Evolutionary conservation across 2,888 invertebrate genomes (phyloP).

Genomic region (Eupithecia insigniata): DNA sequence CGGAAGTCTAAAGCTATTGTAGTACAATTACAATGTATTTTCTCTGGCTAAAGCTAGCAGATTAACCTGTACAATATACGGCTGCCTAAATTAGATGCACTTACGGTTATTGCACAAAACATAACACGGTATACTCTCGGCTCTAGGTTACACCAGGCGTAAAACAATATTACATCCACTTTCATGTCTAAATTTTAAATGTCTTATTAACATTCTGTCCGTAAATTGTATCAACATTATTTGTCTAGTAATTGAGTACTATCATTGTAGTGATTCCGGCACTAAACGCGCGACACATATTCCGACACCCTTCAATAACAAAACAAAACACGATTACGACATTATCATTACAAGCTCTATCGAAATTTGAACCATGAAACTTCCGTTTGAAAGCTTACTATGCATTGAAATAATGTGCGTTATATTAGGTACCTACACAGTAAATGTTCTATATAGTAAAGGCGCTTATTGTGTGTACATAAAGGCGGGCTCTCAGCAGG

Average conservation of each 20-base stretch:
- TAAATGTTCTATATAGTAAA: conserved; percentile 3
- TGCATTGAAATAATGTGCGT: conserved; percentile 2
- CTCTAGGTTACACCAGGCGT: background rate
- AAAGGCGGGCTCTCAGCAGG: background rate
- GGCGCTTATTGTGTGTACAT: conserved; percentile 8
- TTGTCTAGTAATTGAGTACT: background rate
- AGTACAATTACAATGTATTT: background rate
- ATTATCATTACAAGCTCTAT: conserved; percentile 13
- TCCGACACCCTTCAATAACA: conserved; percentile 15
- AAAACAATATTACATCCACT: background rate
- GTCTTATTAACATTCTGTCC: background rate
- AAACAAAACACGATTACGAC: conserved; percentile 22
- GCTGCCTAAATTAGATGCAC: background rate
- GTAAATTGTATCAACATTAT: background rate
- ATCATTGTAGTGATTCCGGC: background rate
- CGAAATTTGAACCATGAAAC: background rate
- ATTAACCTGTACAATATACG: background rate
- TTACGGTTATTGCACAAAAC: background rate
- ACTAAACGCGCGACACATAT: conserved; percentile 8
- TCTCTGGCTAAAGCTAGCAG: background rate
- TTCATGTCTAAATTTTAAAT: background rate
- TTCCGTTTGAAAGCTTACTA: background rate
- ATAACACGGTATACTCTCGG: background rate
- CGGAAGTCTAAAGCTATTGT: background rate
- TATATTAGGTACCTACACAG: conserved; percentile 12